A percentile compares a stretch with the other conserved stretches of the same genome.
phyloP scores from a whole-genome alignment of 2,888 invertebrate genomes.

The Ganaspis brasiliensis region DNA sequence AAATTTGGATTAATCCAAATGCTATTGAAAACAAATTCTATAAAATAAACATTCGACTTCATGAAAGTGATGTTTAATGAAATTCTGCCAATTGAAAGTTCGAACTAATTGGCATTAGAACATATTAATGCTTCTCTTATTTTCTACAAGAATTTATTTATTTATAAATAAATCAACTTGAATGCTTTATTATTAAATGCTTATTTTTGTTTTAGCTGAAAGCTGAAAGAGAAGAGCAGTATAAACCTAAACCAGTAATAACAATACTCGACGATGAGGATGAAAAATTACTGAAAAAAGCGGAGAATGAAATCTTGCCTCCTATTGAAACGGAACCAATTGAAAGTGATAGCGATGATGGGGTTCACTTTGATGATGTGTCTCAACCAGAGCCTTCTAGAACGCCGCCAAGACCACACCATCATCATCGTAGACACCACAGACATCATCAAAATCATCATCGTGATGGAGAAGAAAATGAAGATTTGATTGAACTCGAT shows the following conservation, averaged over 20 bases:
- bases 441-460: slow-evolving; percentile 78
- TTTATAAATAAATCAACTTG: neutral
- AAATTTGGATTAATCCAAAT: too few relatives aligned
- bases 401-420: slow-evolving; percentile 77
- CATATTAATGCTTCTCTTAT: too few relatives aligned
- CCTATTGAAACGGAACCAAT: slow-evolving; percentile 88
- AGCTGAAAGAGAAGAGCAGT: slow-evolving; percentile 90
- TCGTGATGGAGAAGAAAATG: slow-evolving; percentile 73
- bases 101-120: too few relatives aligned
- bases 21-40: too few relatives aligned
- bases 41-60: too few relatives aligned
- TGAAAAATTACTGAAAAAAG: slow-evolving; percentile 77
- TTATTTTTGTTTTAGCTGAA: slow-evolving; percentile 82
- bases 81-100: too few relatives aligned
- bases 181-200: too few relatives aligned
- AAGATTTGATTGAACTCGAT: slow-evolving; percentile 68
- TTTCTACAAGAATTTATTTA: neutral
- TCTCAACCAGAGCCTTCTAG: slow-evolving; percentile 74
- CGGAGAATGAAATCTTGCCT: slow-evolving; percentile 82
- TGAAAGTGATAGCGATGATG: slow-evolving; percentile 84
- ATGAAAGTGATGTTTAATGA: too few relatives aligned
- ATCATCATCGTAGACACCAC: slow-evolving; percentile 78
- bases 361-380: slow-evolving; percentile 76
- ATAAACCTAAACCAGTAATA: slow-evolving; percentile 91
- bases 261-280: slow-evolving; percentile 81